phyloP scores from a whole-genome alignment of 2,797 vertebrate genomes.

The Chelon labrosus region DNA sequence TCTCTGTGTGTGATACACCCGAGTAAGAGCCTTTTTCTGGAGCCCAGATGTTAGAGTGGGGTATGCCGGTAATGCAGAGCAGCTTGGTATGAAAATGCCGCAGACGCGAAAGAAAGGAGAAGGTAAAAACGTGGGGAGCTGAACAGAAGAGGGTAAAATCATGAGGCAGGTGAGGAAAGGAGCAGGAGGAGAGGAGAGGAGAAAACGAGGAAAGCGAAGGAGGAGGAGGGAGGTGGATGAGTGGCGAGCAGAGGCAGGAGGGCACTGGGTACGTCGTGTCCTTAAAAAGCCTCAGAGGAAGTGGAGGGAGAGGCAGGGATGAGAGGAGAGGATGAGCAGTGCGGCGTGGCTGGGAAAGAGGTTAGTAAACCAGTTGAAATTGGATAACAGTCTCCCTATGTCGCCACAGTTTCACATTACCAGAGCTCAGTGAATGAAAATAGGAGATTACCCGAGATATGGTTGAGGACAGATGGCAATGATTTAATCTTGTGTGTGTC shows the following conservation, averaged over 20 bases:
- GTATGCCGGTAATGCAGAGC: slow-evolving; percentile 41
- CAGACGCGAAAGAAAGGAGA: slow-evolving; percentile 46
- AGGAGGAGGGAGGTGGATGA: slow-evolving; percentile 35
- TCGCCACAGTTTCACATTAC: slow-evolving; percentile 66
- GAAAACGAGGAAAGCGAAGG: slow-evolving; percentile 38
- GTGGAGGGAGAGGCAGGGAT: slow-evolving; percentile 62
- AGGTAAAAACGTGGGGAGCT: slow-evolving; percentile 7
- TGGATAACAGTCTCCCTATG: slow-evolving; percentile 71
- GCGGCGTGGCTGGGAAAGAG: slow-evolving; percentile 76
- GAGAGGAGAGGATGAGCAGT: slow-evolving; percentile 75
- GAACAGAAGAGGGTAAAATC: slow-evolving; percentile 18
- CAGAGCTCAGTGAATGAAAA: slow-evolving; percentile 71
- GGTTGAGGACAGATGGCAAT: slow-evolving; percentile 69
- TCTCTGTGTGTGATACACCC: slow-evolving; percentile 50
- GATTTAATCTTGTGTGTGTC: slow-evolving; percentile 69
- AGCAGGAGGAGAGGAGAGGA: slow-evolving; percentile 21
- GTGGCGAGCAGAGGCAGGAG: slow-evolving; percentile 44
- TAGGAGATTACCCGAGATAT: slow-evolving; percentile 78
- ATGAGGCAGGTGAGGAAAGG: slow-evolving; percentile 52
- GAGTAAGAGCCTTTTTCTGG: slow-evolving; percentile 48
- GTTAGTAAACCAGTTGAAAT: slow-evolving; percentile 83
- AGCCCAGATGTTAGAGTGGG: slow-evolving; percentile 59
- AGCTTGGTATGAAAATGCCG: slow-evolving; percentile 41
- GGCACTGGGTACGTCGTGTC: slow-evolving; percentile 72
- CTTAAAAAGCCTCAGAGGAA: slow-evolving; percentile 75